phyloP scores from a whole-genome alignment of 2,113 vertebrate genomes.

The Acanthisitta chloris region DNA sequence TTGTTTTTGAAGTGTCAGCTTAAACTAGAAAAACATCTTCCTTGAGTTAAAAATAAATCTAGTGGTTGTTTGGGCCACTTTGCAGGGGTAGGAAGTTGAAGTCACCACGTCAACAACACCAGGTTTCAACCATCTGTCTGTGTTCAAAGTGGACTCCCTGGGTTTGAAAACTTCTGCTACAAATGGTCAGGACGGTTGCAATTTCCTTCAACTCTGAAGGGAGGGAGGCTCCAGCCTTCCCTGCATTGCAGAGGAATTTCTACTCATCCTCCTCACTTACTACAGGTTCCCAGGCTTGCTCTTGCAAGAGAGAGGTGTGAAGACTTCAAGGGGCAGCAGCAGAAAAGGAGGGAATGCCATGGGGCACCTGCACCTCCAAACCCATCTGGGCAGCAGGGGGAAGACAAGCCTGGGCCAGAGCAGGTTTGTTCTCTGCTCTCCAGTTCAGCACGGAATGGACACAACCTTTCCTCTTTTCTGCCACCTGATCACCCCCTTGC shows the following conservation, averaged over 20 bases:
- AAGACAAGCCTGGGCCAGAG: background rate
- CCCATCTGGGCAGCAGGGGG: rapidly evolving
- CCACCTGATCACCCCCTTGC: background rate
- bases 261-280: background rate
- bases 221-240: background rate
- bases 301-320: background rate
- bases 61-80: background rate
- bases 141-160: background rate
- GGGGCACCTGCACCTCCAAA: background rate
- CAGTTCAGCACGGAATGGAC: background rate
- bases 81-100: background rate
- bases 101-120: background rate
- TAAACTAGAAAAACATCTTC: background rate
- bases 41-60: conserved; percentile 19
- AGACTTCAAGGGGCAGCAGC: background rate
- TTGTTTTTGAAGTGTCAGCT: background rate
- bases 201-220: background rate
- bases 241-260: background rate
- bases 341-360: background rate
- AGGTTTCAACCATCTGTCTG: background rate
- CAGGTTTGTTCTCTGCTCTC: background rate
- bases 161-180: background rate
- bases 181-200: rapidly evolving
- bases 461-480: background rate
- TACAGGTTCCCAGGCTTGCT: background rate